Evolutionary conservation across 2,797 vertebrate genomes (phyloP).

Genomic region (Petrocephalus sullivani): DNA sequence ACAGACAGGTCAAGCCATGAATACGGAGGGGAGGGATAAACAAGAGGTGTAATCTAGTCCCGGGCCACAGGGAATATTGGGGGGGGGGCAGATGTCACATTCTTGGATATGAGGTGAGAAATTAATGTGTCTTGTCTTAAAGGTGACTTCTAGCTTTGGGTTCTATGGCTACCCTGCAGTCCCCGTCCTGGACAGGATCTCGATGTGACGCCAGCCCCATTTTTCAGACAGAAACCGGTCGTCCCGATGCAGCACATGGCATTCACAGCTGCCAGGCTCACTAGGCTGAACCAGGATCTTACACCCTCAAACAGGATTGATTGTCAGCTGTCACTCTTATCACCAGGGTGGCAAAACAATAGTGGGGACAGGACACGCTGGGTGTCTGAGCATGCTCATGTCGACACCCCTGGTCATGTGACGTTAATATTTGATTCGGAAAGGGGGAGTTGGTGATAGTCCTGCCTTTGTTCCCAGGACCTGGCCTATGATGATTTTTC

Average conservation of each 20-base stretch:
- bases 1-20: not conserved
- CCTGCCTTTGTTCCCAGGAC: not conserved
- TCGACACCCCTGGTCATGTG: not conserved
- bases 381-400: not conserved
- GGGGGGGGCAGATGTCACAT: not conserved
- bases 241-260: not conserved
- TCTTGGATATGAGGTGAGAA: not conserved
- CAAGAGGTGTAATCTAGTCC: not conserved
- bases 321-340: not conserved
- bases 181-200: not conserved
- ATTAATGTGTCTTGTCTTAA: not conserved
- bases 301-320: not conserved
- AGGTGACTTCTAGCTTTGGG: not conserved
- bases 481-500: not conserved
- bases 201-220: not conserved
- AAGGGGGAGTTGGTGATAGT: not conserved
- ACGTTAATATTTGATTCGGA: not conserved
- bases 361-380: not conserved
- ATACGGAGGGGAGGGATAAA: not conserved
- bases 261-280: not conserved
- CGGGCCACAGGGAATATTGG: not conserved
- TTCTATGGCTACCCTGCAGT: not conserved
- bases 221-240: not conserved
- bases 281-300: not conserved
- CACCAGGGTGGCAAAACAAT: not conserved